phyloP scores from a whole-genome alignment of 2,113 vertebrate species.

The Vicugna pacos region DNA sequence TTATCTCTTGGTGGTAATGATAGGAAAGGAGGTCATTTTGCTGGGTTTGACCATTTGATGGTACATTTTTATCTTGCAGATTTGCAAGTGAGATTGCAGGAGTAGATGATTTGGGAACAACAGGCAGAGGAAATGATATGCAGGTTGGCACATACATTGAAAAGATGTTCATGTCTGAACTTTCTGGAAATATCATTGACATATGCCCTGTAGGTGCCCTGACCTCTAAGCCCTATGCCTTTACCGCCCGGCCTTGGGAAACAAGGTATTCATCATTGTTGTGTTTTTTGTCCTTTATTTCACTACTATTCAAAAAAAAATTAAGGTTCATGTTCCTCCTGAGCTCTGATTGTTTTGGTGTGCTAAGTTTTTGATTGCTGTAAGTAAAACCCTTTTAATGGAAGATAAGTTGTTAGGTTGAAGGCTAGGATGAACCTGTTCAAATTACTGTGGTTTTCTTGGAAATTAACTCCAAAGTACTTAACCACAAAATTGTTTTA shows the following conservation, averaged over 20 bases:
- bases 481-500: conserved; percentile 29
- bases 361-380: conserved; percentile 47
- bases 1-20: conserved; percentile 17
- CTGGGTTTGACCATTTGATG: neutral
- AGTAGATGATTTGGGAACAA: conserved; percentile 98
- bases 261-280: conserved; percentile 91
- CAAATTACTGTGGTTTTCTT: conserved; percentile 44
- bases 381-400: conserved; percentile 46
- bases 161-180: conserved; percentile 99
- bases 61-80: conserved; percentile 84
- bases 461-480: conserved; percentile 36
- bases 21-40: conserved; percentile 33
- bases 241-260: conserved; percentile 98
- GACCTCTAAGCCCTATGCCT: conserved; percentile 98
- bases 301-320: neutral
- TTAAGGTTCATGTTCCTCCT: conserved; percentile 13
- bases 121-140: conserved; percentile 97
- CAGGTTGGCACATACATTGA: conserved; percentile 98
- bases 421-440: neutral
- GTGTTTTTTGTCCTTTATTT: neutral
- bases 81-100: conserved; percentile 99
- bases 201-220: conserved; percentile 98
- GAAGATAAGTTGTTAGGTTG: neutral
- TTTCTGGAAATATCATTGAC: conserved; percentile 98
- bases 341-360: conserved; percentile 6